Evolutionary conservation across 2,888 invertebrate genomes (phyloP), one percentile per base, ranked within the genome.

Genomic region (Tenthredo mesomela): DNA sequence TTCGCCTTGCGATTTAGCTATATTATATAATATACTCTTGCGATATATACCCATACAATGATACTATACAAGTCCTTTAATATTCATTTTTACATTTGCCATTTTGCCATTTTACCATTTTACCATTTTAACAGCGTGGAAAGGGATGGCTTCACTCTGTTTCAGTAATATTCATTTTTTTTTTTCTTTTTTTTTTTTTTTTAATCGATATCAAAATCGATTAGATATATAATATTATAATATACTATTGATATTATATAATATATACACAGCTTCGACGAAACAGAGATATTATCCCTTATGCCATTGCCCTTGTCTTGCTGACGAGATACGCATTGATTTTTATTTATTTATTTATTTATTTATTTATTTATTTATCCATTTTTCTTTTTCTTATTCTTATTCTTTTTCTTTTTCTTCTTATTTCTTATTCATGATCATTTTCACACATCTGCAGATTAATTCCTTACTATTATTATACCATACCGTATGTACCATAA

Each of bases 61-160:
- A 77, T 77, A 75, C 33, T 70, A 70, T 70, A 70, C 70, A 70
- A 37, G 37, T 70, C 70, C 15, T 70, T 37, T 70, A 70, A 70
- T 70, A 70, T 70, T 18, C 70, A 67, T 67, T 21, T 67, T 29
- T 29, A 18, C 70, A 37, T 67, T 25, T 61, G 2, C 21, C 12
- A 10, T 25, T 61, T 61, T 61, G 2, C 25, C 25, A 10, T 61
- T 61, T n/a, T 37, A 1, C 6, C 7, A 37, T 37, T 61, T 25
- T 61, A 1, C 7, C 12, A 10, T 25, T 61, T 61, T 61, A 6
- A 15, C 37, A 47, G n/a, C 37, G 70, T 70, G 37, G 61, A 61
- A 61, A 61, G 25, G 25, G 61, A 18, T n/a, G n/a, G 54, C 54
- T n/a, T 18, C 12, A n/a, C n/a, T 61, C 61, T 61, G 61, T 61